These are phyloP conservation scores for Melieria picta DNA, from an alignment of 2,888 invertebrate genomes.

Conservation along the genomic window DNA sequence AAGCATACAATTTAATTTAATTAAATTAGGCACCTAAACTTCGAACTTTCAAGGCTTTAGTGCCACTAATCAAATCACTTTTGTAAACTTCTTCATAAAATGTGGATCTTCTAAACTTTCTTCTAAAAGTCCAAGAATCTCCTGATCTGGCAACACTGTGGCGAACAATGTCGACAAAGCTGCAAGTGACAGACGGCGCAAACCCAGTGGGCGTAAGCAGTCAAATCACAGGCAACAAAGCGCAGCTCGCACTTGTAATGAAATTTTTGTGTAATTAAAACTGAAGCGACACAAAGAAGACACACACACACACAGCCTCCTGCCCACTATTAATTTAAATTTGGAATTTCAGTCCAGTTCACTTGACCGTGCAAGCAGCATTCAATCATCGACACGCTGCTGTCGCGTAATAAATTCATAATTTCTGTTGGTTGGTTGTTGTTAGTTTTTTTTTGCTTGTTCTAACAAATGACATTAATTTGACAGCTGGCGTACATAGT, in stretches of 20 bases:
- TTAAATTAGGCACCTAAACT: neutral
- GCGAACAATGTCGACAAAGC: neutral
- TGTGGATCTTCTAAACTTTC: too few species aligned
- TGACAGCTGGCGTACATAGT: too few species aligned
- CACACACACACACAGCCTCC: neutral
- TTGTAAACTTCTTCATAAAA: too few species aligned
- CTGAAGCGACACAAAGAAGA: neutral
- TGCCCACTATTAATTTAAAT: slow-evolving; percentile 19
- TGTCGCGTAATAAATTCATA: too few species aligned
- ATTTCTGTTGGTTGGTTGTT: too few species aligned
- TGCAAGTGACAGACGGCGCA: neutral
- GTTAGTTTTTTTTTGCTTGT: too few species aligned
- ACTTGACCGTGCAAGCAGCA: too few species aligned
- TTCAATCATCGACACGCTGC: too few species aligned
- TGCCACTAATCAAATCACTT: too few species aligned
- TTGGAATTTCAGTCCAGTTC: slow-evolving; percentile 5
- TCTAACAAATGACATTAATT: too few species aligned
- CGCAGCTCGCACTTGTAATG: neutral
- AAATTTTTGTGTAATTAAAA: neutral
- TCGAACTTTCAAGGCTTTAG: neutral
- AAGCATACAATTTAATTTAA: neutral
- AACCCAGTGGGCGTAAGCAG: neutral
- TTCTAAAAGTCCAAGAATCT: neutral
- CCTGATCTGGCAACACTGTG: neutral
- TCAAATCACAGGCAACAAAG: too few species aligned